Conservation (phyloP, 2,113 vertebrate genomes). For the Cynoglossus semilaevis region DNA sequence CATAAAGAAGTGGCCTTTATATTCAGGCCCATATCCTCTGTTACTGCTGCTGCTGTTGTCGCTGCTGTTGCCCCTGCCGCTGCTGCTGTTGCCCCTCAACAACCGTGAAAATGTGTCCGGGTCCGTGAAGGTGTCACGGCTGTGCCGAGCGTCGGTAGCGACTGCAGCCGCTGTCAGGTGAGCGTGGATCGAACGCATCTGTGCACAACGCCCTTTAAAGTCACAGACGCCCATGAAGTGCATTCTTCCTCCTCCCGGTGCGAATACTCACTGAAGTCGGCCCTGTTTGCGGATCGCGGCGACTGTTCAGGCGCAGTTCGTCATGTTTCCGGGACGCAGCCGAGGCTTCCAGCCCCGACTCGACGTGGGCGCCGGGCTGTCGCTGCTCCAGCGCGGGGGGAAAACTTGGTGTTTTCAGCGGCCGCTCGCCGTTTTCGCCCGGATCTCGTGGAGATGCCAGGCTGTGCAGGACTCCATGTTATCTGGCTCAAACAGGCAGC, state of each 20-base stretch:
- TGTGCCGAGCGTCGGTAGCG: slow-evolving; percentile 36
- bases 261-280: slow-evolving; percentile 74
- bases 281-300: slow-evolving; percentile 63
- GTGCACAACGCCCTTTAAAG: slow-evolving; percentile 17
- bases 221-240: slow-evolving; percentile 30
- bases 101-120: slow-evolving; percentile 41
- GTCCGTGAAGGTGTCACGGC: slow-evolving; percentile 42
- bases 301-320: slow-evolving; percentile 46
- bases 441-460: slow-evolving; percentile 65
- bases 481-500: slow-evolving; percentile 61
- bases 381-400: background rate
- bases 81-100: slow-evolving; percentile 38
- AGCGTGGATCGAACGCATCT: slow-evolving; percentile 31
- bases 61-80: too few relatives aligned
- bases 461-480: slow-evolving; percentile 76
- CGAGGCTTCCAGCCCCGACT: slow-evolving; percentile 28
- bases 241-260: background rate
- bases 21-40: slow-evolving; percentile 60
- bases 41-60: slow-evolving; percentile 34
- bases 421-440: background rate
- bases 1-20: slow-evolving; percentile 69
- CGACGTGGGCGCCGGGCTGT: background rate
- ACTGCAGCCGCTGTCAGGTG: slow-evolving; percentile 48
- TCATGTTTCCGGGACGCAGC: slow-evolving; percentile 58
- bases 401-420: background rate